phyloP scores from a whole-genome alignment of 2,113 vertebrate species.

The Chinchilla lanigera region DNA sequence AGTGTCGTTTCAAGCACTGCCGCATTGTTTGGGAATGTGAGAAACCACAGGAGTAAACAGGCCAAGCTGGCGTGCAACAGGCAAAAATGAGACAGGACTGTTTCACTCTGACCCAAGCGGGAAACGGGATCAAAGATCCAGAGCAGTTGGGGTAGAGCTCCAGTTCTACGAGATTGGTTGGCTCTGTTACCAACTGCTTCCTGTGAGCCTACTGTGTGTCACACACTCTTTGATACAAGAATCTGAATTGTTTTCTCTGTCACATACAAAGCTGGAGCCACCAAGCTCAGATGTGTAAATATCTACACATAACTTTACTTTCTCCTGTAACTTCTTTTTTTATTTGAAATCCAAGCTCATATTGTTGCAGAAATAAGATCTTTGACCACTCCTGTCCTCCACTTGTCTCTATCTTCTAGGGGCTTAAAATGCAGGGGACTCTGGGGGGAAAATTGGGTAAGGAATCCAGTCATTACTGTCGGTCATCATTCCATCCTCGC shows the following conservation, averaged over 20 bases:
- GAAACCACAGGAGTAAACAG: slow-evolving; percentile 78
- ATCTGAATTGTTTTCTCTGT: not conserved
- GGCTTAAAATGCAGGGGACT: not conserved
- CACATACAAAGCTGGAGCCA: not conserved
- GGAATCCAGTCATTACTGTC: not conserved
- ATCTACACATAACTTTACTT: not conserved
- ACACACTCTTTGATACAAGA: not conserved
- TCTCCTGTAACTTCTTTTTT: not conserved
- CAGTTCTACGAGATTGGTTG: not conserved
- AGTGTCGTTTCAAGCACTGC: slow-evolving; percentile 70
- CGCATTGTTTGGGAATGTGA: slow-evolving; percentile 74
- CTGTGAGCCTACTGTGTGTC: not conserved
- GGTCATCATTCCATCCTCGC: not conserved
- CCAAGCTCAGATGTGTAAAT: not conserved
- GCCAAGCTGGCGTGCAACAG: slow-evolving; percentile 72
- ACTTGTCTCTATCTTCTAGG: not conserved
- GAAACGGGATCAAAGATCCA: slow-evolving; percentile 70
- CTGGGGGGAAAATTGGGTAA: not conserved
- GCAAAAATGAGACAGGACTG: slow-evolving; percentile 55
- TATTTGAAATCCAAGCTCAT: not conserved
- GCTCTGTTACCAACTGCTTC: slow-evolving; percentile 10
- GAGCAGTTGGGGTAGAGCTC: not conserved
- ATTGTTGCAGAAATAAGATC: not conserved
- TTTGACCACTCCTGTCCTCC: not conserved
- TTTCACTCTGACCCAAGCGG: slow-evolving; percentile 20